A percentile compares a stretch with the other conserved stretches of the same genome.
These are phyloP conservation scores for Enhydra lutris DNA, from an alignment of 2,113 vertebrate species.

Conservation along the genomic window DNA sequence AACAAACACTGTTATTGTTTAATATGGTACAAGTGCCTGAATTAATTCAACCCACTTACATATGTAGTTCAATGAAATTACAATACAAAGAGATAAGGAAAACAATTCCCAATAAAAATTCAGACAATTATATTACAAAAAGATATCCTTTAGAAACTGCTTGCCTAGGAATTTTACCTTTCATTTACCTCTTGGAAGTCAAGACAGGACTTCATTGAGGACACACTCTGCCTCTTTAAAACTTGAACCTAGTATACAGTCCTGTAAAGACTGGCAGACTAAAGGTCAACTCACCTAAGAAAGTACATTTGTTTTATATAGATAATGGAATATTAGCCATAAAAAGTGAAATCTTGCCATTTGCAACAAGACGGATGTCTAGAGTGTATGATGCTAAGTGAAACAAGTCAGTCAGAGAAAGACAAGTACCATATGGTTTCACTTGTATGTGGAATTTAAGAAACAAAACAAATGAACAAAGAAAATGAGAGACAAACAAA, in stretches of 20 bases:
- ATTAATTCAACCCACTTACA: neutral
- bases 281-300: neutral
- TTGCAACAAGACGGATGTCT: neutral
- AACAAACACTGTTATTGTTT: neutral
- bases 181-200: neutral
- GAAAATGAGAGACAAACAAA: neutral
- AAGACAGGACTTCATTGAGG: neutral
- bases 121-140: neutral
- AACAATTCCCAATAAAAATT: neutral
- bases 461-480: too few relatives aligned
- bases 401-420: neutral
- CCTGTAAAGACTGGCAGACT: neutral
- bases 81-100: neutral
- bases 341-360: neutral
- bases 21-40: neutral
- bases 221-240: neutral
- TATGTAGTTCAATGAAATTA: neutral
- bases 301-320: neutral
- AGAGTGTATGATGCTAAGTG: neutral
- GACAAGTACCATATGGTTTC: neutral
- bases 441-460: too few relatives aligned
- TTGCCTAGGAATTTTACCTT: neutral
- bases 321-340: neutral
- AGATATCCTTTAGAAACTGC: neutral
- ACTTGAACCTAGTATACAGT: neutral